Conservation (phyloP, 2,797 vertebrate genomes). For the Notamacropus eugenii region DNA sequence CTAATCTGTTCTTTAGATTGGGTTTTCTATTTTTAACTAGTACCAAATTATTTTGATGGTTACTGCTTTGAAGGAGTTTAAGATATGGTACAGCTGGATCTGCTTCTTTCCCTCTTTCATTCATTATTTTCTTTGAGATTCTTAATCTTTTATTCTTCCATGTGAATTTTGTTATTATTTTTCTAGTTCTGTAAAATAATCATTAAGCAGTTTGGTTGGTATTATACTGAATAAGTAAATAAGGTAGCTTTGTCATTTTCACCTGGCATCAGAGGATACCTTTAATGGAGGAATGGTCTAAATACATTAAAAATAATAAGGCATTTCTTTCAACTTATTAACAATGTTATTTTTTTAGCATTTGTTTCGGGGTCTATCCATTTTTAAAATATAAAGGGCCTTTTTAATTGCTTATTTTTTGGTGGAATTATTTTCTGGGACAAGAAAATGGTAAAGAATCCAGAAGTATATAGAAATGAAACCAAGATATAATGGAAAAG, state of each 20-base stretch:
- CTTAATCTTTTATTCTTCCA: background rate
- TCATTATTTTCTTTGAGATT: background rate
- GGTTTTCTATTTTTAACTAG: background rate
- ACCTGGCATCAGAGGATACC: background rate
- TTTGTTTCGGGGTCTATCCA: background rate
- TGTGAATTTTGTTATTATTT: background rate
- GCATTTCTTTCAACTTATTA: background rate
- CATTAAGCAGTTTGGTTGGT: background rate
- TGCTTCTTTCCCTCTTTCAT: background rate
- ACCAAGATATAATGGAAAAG: background rate
- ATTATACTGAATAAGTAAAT: background rate
- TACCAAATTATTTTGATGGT: background rate
- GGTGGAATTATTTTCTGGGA: background rate
- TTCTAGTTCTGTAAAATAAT: background rate
- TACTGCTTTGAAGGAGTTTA: background rate
- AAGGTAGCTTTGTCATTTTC: background rate
- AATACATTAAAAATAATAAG: background rate
- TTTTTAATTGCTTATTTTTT: background rate
- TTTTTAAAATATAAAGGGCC: background rate
- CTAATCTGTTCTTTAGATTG: background rate
- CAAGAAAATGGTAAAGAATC: background rate
- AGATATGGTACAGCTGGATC: background rate
- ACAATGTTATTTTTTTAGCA: slow-evolving; percentile 14
- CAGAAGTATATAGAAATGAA: background rate
- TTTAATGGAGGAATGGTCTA: background rate